Base-by-base conservation (phyloP, 2,888 invertebrate species). In the Rapana venosa region DNA sequence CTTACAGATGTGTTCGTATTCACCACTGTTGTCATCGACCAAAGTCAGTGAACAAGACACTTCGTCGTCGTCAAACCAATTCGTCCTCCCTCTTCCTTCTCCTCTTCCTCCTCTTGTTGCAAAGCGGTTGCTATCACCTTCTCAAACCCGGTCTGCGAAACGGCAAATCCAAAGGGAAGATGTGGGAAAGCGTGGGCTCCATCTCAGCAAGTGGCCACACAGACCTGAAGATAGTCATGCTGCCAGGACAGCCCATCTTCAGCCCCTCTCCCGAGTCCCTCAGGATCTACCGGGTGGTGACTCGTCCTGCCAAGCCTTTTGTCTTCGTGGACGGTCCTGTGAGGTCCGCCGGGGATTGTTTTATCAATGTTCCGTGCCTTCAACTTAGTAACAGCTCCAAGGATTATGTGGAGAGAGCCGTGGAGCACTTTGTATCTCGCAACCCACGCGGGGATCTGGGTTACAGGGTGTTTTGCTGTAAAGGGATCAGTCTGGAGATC, bases 271-370 rank as follows among this genome's bases (percentile, higher is more conserved):
- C 95, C 0, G 94, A 93, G 97, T 97, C 93, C 97, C 97, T 94
- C 32, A 95, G 95, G 88, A 95, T 95, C 11, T 98, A 98, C 96
- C 97, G 98, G 56, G 97, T 98, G 88, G 98, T 98, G 30, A 98
- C 98, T 35, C 98, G 98, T n/a, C 96, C 98, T 84, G 98, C 98
- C 22, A 98, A 98, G 47, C 98, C 98, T 17, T 98, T 98, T 96
- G 98, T 98, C 4, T 98, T 98, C 98, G 97, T 98, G 95, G 96
- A 96, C 11, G 98, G 97, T 95, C 97, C 98, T 61, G 98, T 98
- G 93, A 94, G 95, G 70, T 95, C 96, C 92, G 89, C 89, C 15
- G 93, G 93, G 32, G 91, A 92, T 13, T 95, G 95, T 89, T 92
- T 92, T 56, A 93, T 93, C 6, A 93, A 94, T 20, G 92, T 93